Evolutionary conservation across 2,113 vertebrate genomes (phyloP).

Genomic region (Malurus melanocephalus): DNA sequence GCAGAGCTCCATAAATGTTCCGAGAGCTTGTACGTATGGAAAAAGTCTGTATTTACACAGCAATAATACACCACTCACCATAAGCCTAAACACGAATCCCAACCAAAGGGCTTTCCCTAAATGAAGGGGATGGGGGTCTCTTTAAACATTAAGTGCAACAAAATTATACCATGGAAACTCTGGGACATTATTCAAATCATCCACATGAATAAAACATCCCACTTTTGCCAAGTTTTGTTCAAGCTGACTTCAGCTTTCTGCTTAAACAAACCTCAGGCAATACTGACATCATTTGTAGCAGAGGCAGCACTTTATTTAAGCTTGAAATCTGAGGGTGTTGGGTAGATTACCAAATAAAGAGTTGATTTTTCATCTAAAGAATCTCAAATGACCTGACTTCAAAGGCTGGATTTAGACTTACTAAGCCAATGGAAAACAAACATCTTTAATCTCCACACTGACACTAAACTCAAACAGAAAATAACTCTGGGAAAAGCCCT

Average conservation of each 20-base stretch:
- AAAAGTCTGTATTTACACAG: slow-evolving; percentile 39
- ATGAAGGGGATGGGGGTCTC: not conserved
- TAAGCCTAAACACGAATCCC: slow-evolving; percentile 18
- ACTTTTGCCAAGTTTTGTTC: slow-evolving; percentile 57
- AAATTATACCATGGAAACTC: slow-evolving; percentile 56
- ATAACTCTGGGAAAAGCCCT: slow-evolving; percentile 36
- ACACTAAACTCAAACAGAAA: slow-evolving; percentile 42
- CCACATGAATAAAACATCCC: slow-evolving; percentile 50
- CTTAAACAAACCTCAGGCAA: slow-evolving; percentile 64
- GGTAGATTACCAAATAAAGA: slow-evolving; percentile 54
- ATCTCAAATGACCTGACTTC: slow-evolving; percentile 46
- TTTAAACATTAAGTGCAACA: slow-evolving; percentile 15
- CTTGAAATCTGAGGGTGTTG: slow-evolving; percentile 48
- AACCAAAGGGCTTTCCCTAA: slow-evolving; percentile 3
- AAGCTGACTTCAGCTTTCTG: slow-evolving; percentile 63
- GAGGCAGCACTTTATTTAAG: slow-evolving; percentile 41
- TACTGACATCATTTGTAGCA: slow-evolving; percentile 57
- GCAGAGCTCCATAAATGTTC: not conserved
- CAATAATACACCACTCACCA: slow-evolving; percentile 5
- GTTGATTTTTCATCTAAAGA: slow-evolving; percentile 50
- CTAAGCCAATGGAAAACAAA: slow-evolving; percentile 51
- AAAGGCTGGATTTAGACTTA: slow-evolving; percentile 49
- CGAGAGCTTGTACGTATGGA: not conserved
- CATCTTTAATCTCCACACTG: slow-evolving; percentile 46
- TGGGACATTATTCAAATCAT: slow-evolving; percentile 57